Base-by-base conservation (phyloP, 2,888 invertebrate genomes). In the Apodemia mormo region DNA sequence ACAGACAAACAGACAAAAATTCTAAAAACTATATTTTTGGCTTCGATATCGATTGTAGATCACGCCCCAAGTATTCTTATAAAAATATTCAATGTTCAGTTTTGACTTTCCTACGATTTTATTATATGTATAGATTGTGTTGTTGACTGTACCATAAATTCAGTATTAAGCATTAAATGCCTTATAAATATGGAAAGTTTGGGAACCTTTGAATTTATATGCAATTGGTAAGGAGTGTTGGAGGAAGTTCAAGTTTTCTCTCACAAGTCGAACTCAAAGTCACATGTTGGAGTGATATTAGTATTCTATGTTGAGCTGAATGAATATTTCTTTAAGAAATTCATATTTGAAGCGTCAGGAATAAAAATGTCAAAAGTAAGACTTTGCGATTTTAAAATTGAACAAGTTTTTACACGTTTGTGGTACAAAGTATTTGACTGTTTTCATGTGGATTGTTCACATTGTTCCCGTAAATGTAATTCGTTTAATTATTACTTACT, bases 231-330 rank as follows among this genome's bases (percentile, higher is more conserved):
- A 56, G 65, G 56, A 64, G 56, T 66, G 67, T 71, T 74, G 74
- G 71, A 74, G 71, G 56, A 65, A 68, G 54, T 72, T 72, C 71
- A 72, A 74, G 70, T 65, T 58, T 72, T 37, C 66, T 67, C 65
- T 68, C 52, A 70, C 56, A 68, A 68, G 58, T 68, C 66, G 67
- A 71, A 69, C 66, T 68, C 68, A 69, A 67, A 71, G 70, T 73
- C 71, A 68, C 69, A 68, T 72, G 67, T 56, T 65, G 68, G 40
- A 68, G 66, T 70, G 52, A 69, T 69, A 68, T 75, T 75, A 69
- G 72, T 72, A 74, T 74, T 72, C 71, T 71, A 68, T 70, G 67
- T 68, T 70, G 67, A 67, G 65, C 52, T 69, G 70, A 64, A 74
- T 74, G 70, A 74, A 72, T 74, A 71, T 70, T 70, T 71, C 54